These are phyloP conservation scores for Channa striata DNA, from an alignment of 2,797 vertebrate genomes.

Conservation along the genomic window DNA sequence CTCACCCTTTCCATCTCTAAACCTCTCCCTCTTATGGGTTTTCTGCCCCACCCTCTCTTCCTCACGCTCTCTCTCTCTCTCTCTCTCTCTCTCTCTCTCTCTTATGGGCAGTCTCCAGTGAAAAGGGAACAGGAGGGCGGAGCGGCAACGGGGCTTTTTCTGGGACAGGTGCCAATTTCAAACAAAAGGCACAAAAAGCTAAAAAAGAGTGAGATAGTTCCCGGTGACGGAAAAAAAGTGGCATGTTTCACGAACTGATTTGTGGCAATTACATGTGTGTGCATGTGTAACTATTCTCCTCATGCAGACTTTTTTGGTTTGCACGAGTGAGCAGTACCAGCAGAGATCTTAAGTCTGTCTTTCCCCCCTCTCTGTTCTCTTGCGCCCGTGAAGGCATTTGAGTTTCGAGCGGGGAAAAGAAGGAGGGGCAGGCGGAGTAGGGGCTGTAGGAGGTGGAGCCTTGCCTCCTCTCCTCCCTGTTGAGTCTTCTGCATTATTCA, in stretches of 20 bases:
- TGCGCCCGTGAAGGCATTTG: slow-evolving; percentile 87
- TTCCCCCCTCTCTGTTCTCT: slow-evolving; percentile 50
- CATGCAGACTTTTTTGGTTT: slow-evolving; percentile 53
- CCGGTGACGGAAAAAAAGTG: slow-evolving; percentile 66
- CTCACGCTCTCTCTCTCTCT: slow-evolving; percentile 60
- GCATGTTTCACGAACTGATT: slow-evolving; percentile 71
- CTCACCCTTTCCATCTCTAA: slow-evolving; percentile 67
- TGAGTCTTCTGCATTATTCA: slow-evolving; percentile 94
- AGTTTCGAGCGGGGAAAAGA: slow-evolving; percentile 77
- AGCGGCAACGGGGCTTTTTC: slow-evolving; percentile 87
- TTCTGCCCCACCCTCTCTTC: slow-evolving; percentile 74
- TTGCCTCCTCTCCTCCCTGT: slow-evolving; percentile 66
- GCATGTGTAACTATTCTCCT: slow-evolving; percentile 56
- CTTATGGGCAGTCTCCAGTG: slow-evolving; percentile 78
- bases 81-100: slow-evolving; percentile 53
- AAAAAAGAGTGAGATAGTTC: slow-evolving; percentile 86
- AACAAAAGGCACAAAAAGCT: slow-evolving; percentile 96
- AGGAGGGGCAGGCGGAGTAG: slow-evolving; percentile 73
- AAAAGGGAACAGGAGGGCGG: slow-evolving; percentile 86
- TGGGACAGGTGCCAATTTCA: slow-evolving; percentile 97
- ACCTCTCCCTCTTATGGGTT: slow-evolving; percentile 73
- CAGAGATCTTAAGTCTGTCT: slow-evolving; percentile 72
- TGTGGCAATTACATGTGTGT: slow-evolving; percentile 59
- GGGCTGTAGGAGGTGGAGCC: slow-evolving; percentile 70
- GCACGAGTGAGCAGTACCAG: slow-evolving; percentile 65